Base-by-base conservation (phyloP, 2,888 invertebrate genomes). In the Willowsia nigromaculata region DNA sequence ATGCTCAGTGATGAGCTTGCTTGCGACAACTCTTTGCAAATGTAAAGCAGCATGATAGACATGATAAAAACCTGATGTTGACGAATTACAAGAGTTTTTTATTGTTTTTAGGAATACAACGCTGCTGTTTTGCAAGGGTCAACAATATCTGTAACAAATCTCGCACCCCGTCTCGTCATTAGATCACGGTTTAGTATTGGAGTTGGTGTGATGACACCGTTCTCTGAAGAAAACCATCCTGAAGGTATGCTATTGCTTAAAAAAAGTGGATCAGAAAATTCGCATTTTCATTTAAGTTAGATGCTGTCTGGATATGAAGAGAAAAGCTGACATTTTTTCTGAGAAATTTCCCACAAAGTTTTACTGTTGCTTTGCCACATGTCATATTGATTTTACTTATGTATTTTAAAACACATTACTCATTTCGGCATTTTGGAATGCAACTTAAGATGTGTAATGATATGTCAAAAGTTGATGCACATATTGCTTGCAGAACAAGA, bases 141-240 rank as follows among this genome's bases (percentile, higher is more conserved):
- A 62, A 90, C 91, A 50, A 87, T 92, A 68, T 92, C 92, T 50
- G 85, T 91, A 50, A 90, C 91, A 76, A 91, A 90, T 88, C 89
- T 92, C 50, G 90, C 92, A 81, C 91, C 90, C 53, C 91, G 92
- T 88, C 81, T 92, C 65, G 85, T 92, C 25, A 91, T 92, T 33
- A 92, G 91, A 81, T 92, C 92, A 27, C 91, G 91, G 59, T 92
- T 92, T 81, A 91, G 92, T 37, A 92, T 92, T 71, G 92, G 92
- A 62, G 92, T 92, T n/a, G 92, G 92, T 15, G 92, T 92, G 15
- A 92, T 92, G 92, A 92, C 92, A 50, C 92, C 92, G 11, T 92
- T 92, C 65, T 88, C 91, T 80, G 88, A 88, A 25, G 89, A 86
- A 30, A 50, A 85, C 9, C 92, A 92, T 86, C 92, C 92, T 27